Percentiles rank a stretch among this genome's conserved stretches.
These are phyloP conservation scores for Eulacestoma nigropectus DNA, from an alignment of 2,113 vertebrate species.

Conservation along the genomic window DNA sequence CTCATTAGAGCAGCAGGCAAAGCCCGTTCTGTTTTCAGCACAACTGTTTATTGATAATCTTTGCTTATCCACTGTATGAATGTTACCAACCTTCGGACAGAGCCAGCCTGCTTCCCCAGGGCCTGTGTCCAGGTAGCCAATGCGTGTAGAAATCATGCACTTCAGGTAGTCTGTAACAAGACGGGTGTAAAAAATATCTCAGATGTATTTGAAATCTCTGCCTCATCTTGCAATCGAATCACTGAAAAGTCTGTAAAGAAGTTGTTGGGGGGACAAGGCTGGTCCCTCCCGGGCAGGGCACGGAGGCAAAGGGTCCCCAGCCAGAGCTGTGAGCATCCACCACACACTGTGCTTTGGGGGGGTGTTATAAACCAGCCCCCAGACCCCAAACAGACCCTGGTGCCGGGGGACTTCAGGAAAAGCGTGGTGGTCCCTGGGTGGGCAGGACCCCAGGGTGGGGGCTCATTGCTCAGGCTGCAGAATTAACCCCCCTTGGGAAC, in stretches of 20 bases:
- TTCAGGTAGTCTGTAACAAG: constrained; percentile 23
- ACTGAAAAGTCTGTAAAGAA: constrained; percentile 19
- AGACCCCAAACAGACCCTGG: neutral
- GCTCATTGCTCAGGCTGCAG: neutral
- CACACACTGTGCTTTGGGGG: neutral
- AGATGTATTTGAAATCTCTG: constrained; percentile 32
- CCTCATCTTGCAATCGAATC: neutral
- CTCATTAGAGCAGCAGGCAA: neutral
- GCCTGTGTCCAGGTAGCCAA: neutral
- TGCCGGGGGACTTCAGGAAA: neutral
- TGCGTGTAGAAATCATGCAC: constrained; percentile 58
- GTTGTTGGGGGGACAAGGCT: neutral
- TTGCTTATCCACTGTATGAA: constrained; percentile 31
- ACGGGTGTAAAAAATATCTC: constrained; percentile 22
- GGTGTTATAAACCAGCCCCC: accelerated
- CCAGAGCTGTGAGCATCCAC: neutral
- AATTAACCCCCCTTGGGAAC: neutral
- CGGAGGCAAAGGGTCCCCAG: neutral
- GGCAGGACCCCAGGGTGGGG: neutral
- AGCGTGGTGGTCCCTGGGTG: neutral
- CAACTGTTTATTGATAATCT: constrained; percentile 69
- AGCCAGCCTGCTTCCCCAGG: constrained; percentile 4
- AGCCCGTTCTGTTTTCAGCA: constrained; percentile 33
- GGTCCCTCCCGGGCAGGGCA: neutral
- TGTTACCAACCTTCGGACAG: constrained; percentile 8